Evolutionary conservation across 1,140 invertebrate species (phyloP).

Genomic region (honey bee (Apis mellifera)): Amel_HAv3.1 CM009943.2:2516501-2517000

Average conservation of each 20-base stretch:
- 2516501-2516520: too few species aligned
- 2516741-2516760: too few species aligned
- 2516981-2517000: background rate
- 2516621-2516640: background rate
- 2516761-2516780: background rate
- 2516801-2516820: background rate
- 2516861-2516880: constrained; percentile 24
- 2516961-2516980: too few species aligned
- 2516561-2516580: background rate
- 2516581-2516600: background rate
- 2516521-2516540: background rate
- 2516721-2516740: too few species aligned
- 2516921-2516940: constrained; percentile 50
- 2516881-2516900: constrained; percentile 23
- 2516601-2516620: background rate
- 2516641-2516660: background rate
- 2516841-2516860: constrained; percentile 43
- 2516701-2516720: too few species aligned
- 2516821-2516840: constrained; percentile 23
- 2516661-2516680: background rate
- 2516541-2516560: background rate
- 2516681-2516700: too few species aligned
- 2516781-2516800: background rate
- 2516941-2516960: constrained; percentile 33
- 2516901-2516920: constrained; percentile 27